Evolutionary conservation across 2,113 vertebrate genomes (phyloP).

Genomic region (Urocitellus parryii): DNA sequence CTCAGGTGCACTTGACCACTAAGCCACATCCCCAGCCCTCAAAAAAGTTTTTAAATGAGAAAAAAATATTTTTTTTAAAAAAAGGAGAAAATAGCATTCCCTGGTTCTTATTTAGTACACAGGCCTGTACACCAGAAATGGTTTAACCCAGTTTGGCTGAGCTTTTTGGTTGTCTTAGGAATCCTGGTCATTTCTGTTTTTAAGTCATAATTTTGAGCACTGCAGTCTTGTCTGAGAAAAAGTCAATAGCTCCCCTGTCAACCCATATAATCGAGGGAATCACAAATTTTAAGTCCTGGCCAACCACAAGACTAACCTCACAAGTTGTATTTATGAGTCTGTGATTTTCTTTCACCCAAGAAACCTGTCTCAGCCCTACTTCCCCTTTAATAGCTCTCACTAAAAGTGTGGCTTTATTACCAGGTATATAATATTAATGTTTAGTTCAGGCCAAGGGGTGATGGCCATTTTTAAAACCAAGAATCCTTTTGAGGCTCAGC

Average conservation of each 20-base stretch:
- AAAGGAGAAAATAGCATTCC: not conserved
- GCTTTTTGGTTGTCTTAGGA: not conserved
- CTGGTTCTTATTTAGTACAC: accelerated
- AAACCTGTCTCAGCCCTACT: conserved; percentile 65
- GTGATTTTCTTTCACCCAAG: conserved; percentile 78
- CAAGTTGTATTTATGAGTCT: conserved; percentile 81
- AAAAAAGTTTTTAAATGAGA: not conserved
- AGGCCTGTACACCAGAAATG: not conserved
- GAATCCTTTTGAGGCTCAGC: conserved; percentile 62
- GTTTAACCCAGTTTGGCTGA: not conserved
- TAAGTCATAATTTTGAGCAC: conserved; percentile 72
- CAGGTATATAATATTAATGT: conserved; percentile 59
- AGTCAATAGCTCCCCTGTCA: conserved; percentile 71
- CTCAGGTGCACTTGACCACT: too few relatives aligned
- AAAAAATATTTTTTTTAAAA: not conserved
- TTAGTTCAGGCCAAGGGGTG: conserved; percentile 45
- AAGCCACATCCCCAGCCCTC: too few relatives aligned
- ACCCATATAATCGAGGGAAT: conserved; percentile 63
- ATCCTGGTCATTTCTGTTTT: conserved; percentile 72
- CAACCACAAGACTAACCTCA: conserved; percentile 71
- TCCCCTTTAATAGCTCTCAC: conserved; percentile 71
- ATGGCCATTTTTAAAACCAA: conserved; percentile 61
- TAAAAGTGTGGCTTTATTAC: conserved; percentile 78
- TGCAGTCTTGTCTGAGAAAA: conserved; percentile 75
- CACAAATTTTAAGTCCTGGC: conserved; percentile 75